Evolutionary conservation across 2,888 invertebrate genomes (phyloP).

Genomic region (Shargacucullia verbasci): DNA sequence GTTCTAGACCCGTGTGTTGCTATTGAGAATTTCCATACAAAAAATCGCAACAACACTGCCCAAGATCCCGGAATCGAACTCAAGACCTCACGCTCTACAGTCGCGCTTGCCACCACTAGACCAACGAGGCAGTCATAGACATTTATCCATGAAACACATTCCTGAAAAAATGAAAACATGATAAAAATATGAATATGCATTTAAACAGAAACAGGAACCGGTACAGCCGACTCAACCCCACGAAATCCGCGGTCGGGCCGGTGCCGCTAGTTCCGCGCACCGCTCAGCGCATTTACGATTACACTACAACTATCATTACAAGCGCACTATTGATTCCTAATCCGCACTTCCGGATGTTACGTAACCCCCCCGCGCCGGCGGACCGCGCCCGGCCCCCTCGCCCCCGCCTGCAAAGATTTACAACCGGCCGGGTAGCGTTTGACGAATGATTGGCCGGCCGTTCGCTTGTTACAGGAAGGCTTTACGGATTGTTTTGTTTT

Average conservation of each 20-base stretch:
- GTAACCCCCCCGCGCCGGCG: constrained; percentile 69
- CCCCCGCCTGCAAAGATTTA: constrained; percentile 78
- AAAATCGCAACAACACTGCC: too few species aligned
- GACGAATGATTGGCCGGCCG: constrained; percentile 86
- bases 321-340: constrained; percentile 89
- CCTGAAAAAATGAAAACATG: too few species aligned
- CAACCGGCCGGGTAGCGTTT: constrained; percentile 79
- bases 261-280: constrained; percentile 67
- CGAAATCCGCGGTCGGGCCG: constrained; percentile 18
- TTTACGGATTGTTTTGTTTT: constrained; percentile 75
- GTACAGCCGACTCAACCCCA: constrained; percentile 16
- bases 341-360: constrained; percentile 89
- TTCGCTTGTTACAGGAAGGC: constrained; percentile 72
- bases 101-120: too few species aligned
- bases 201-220: constrained; percentile 8
- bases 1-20: too few species aligned
- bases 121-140: too few species aligned
- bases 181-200: too few species aligned
- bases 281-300: constrained; percentile 83
- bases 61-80: too few species aligned
- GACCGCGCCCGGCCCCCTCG: constrained; percentile 51
- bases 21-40: too few species aligned
- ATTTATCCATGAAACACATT: too few species aligned
- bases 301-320: constrained; percentile 88
- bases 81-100: too few species aligned